Evolutionary conservation across 2,888 invertebrate species (phyloP), one percentile per base, ranked within the genome.

Genomic region (Germaria angustata): DNA sequence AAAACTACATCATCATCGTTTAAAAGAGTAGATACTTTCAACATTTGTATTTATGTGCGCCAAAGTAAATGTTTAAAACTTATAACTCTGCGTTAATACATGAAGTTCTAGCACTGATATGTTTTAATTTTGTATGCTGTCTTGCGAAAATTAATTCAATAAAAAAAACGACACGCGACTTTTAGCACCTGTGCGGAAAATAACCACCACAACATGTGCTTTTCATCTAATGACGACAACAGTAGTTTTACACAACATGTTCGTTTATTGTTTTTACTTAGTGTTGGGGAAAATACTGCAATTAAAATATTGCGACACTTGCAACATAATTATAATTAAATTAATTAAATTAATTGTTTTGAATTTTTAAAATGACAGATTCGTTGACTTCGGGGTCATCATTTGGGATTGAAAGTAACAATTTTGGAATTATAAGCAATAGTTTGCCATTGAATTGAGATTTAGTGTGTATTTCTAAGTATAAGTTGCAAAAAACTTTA

Each of bases 121-220:
- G 46, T 9, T 55, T 76, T 32, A 72, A 44, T 71, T 72, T 77
- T 59, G 46, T 76, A 59, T 76, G 57, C 28, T 39, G 22, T 80
- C 57, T 72, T 72, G 66, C 9, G 22, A 57, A 78, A 81, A 69
- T 63, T 73, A 78, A 78, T 81, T 81, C 73, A 81, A 78, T 81
- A 78, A 81, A 78, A 75, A 75, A 75, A 63, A 63, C 78, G 73
- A 65, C 81, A 81, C 81, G 81, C 81, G 81, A 78, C 72, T 73
- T 81, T 68, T 73, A 78, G 77, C 81, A 81, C 81, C 81, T 81
- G 81, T 81, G 72, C 68, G 68, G 63, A 68, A 81, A 81, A 72
- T 53, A 68, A 49, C 46, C 39, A 34, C 63, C 53, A 44, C 20
- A 61, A 53, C 49, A 66, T 46, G 61, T 65, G 55, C 59, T 69